A percentile compares a stretch with the other conserved stretches of the same genome.
Evolutionary conservation across 2,113 vertebrate genomes (phyloP).

Genomic region (Neogobius melanostomus): DNA sequence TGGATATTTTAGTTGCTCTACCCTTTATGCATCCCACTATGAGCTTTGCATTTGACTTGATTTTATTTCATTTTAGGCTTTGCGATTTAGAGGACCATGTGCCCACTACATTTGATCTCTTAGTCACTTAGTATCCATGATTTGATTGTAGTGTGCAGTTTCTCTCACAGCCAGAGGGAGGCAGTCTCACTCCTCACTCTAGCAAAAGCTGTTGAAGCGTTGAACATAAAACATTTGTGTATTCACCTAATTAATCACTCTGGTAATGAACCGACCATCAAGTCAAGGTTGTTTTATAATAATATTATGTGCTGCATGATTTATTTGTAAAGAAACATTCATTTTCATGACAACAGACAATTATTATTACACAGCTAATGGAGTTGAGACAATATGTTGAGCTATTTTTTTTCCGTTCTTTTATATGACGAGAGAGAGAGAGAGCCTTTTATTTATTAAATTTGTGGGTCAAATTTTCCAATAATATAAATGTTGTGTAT

Average conservation of each 20-base stretch:
- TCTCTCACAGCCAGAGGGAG: constrained; percentile 68
- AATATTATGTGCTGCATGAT: constrained; percentile 41
- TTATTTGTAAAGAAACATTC: neutral
- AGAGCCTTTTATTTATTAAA: too few species aligned
- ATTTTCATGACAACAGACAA: neutral
- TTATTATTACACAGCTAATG: neutral
- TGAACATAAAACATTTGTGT: constrained; percentile 39
- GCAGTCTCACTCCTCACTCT: constrained; percentile 68
- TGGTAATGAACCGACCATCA: constrained; percentile 49
- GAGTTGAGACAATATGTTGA: neutral
- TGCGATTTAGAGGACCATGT: neutral
- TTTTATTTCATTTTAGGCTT: neutral
- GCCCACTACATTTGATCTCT: neutral
- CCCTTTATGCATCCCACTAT: neutral
- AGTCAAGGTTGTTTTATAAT: constrained; percentile 51
- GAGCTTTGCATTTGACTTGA: neutral
- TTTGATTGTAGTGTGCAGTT: constrained; percentile 45
- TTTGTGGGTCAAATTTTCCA: too few species aligned
- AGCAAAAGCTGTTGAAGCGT: constrained; percentile 17
- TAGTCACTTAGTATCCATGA: neutral
- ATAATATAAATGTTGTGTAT: too few species aligned
- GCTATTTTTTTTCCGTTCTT: neutral
- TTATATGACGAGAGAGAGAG: neutral
- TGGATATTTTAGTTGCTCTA: too few species aligned
- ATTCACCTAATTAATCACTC: constrained; percentile 59